Base-by-base conservation (phyloP, 2,113 vertebrate genomes). In the Periophthalmus modestus region DNA sequence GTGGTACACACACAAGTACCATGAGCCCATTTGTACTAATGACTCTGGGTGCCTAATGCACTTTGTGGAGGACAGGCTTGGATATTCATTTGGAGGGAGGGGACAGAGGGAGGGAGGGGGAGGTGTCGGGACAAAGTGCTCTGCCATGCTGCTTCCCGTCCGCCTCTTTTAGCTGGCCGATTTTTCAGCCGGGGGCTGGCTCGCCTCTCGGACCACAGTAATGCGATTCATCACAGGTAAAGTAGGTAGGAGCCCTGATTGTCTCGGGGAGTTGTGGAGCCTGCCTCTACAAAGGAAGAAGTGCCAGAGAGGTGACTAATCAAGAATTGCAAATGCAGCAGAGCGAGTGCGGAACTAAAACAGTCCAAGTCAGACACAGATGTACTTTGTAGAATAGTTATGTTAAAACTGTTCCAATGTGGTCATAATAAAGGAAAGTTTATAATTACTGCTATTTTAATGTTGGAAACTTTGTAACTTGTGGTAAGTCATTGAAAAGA, bases 21-120 rank as follows among this genome's bases (percentile, higher is more conserved):
- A 84, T 84, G 82, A 85, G 84, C 79, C 90, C 88, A 91, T 89
- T 92, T 93, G 87, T 88, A 89, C 89, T 92, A 93, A 93, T 93
- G 89, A 92, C 91, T 87, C 87, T 87, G 78, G 33, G 73, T 86
- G 78, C 89, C 87, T 92, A 93, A 92, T 89, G 87, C 87, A 92
- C 89, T 93, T 93, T 90, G 82, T 84, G 88, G 88, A 89, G 87
- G 83, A 91, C 78, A 65, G 78, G 84, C 83, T 70, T 90, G 82
- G 82, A 89, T 87, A 90, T 90, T 89, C 79, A 89, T 88, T 92
- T 92, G 79, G 83, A 82, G 71, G 68, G 71, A 66, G 78, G 82
- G 73, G 59, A 61, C 63, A 59, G 57, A 59, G 76, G 83, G 78
- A 36, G 82, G 80, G 86, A 43, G 9, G 7, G 82, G 86, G 52